Conservation (phyloP, 2,888 invertebrate genomes). For the Ochropleura leucogaster region DNA sequence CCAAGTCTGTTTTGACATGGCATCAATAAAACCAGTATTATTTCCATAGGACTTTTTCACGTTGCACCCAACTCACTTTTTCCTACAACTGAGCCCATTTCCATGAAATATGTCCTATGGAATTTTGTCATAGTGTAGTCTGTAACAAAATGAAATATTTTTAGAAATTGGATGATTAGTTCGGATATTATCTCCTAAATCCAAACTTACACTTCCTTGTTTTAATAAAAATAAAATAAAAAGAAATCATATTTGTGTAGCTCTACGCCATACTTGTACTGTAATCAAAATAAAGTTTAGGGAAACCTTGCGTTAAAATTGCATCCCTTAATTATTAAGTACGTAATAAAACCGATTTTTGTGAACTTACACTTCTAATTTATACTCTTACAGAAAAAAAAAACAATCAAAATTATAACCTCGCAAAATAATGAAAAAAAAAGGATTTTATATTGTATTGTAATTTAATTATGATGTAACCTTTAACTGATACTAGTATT, state of each 20-base stretch:
- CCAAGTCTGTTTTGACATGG: too few relatives aligned
- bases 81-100: too few relatives aligned
- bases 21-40: neutral
- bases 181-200: neutral
- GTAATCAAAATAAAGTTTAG: neutral
- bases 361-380: neutral
- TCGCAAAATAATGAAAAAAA: neutral
- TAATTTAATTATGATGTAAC: neutral
- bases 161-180: neutral
- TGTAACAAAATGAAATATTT: neutral
- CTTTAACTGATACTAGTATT: too few relatives aligned
- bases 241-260: neutral
- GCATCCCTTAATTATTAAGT: neutral
- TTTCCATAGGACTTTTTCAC: neutral
- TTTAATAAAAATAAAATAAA: neutral
- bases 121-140: neutral
- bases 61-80: neutral
- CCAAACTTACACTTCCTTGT: neutral
- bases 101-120: neutral
- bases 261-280: neutral
- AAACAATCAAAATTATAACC: neutral
- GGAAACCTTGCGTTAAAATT: neutral
- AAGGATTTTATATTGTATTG: neutral
- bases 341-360: neutral
- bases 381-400: neutral